A percentile compares a stretch with the other conserved stretches of the same genome.
Conservation (phyloP, 2,797 vertebrate genomes). For the Lacerta viridis region DNA sequence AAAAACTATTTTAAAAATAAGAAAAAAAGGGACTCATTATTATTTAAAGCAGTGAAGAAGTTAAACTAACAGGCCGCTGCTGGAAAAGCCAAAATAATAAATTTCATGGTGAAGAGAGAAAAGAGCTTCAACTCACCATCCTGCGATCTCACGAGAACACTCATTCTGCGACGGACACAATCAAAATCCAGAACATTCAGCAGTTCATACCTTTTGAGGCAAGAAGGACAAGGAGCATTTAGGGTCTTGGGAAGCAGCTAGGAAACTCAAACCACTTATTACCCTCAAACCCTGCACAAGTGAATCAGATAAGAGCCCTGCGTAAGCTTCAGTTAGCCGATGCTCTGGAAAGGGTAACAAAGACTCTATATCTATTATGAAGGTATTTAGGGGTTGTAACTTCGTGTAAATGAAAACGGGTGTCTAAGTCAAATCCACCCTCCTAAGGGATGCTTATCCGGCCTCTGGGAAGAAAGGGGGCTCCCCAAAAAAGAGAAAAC, state of each 20-base stretch:
- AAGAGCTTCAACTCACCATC: slow-evolving; percentile 79
- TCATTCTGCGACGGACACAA: slow-evolving; percentile 94
- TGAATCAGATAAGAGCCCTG: background rate
- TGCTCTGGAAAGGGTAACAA: background rate
- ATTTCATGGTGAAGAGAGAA: background rate
- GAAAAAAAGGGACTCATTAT: too few relatives aligned
- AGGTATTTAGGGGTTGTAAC: background rate
- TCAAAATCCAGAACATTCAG: slow-evolving; percentile 97
- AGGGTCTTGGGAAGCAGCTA: background rate
- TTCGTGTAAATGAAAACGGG: background rate
- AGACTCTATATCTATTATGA: background rate
- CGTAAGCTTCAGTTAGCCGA: background rate
- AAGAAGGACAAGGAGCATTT: slow-evolving; percentile 11
- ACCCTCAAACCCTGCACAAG: background rate
- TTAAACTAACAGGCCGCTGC: background rate
- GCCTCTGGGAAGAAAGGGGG: background rate
- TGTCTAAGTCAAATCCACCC: background rate
- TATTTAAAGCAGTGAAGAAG: background rate
- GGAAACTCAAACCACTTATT: background rate
- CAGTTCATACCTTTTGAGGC: slow-evolving; percentile 87
- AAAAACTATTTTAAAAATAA: too few relatives aligned
- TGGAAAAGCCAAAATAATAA: background rate
- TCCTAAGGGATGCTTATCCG: background rate
- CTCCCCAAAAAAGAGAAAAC: background rate
- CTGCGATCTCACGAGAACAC: slow-evolving; percentile 90